Conservation (phyloP, 2,888 invertebrate species). For the Amaurobius ferox region DNA sequence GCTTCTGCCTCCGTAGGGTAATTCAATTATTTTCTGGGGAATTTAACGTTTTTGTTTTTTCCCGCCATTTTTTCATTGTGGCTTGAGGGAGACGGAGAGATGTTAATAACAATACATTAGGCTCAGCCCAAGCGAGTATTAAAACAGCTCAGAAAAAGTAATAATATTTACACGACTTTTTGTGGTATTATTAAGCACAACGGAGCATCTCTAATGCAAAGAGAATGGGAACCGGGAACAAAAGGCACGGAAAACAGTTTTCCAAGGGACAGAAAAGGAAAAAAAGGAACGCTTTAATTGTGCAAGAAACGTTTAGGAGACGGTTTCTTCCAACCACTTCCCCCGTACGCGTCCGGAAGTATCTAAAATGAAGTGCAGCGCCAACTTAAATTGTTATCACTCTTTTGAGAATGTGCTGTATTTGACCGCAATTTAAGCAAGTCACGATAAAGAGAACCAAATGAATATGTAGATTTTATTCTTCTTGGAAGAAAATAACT, state of each 20-base stretch:
- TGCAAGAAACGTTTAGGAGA: conserved; percentile 9
- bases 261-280: not conserved
- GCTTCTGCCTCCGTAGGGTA: conserved; percentile 63
- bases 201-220: conserved; percentile 60
- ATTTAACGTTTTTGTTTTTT: conserved; percentile 67
- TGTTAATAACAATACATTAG: conserved; percentile 72
- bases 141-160: conserved; percentile 68
- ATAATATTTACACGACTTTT: conserved; percentile 71
- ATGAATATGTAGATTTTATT: not conserved
- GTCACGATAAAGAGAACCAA: not conserved
- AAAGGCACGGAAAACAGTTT: conserved; percentile 4
- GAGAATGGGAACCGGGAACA: conserved; percentile 5
- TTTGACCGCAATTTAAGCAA: not conserved
- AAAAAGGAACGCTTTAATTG: not conserved
- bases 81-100: conserved; percentile 44
- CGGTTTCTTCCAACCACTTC: not conserved
- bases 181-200: conserved; percentile 68
- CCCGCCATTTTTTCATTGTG: conserved; percentile 23
- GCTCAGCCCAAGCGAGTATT: conserved; percentile 69
- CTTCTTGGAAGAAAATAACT: too few species aligned
- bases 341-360: not conserved
- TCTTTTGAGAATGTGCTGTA: not conserved
- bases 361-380: not conserved
- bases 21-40: conserved; percentile 71
- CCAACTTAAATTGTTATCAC: not conserved